Conservation (phyloP, 1,140 invertebrate genomes). For the Cotesia vestalis region DNA sequence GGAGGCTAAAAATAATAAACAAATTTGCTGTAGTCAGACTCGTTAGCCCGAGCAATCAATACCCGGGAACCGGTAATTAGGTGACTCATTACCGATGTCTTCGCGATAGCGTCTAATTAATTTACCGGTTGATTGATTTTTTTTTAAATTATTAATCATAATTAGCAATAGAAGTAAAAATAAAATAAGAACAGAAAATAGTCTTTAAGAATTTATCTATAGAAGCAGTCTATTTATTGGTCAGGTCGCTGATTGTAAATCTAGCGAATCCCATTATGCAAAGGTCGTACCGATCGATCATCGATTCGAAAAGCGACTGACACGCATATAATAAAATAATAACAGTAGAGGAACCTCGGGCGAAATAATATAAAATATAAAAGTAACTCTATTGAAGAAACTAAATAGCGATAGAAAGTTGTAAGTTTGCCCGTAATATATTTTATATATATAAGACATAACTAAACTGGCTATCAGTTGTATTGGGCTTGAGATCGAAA, state of each 20-base stretch:
- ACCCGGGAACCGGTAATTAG: constrained; percentile 6
- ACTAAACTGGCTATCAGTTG: constrained; percentile 32
- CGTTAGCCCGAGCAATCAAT: constrained; percentile 29
- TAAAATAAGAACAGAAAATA: no score
- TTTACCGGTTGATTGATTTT: neutral
- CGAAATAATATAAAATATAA: neutral
- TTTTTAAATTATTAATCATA: no score
- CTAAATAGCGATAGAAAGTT: constrained; percentile 52
- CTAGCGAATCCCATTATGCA: constrained; percentile 42
- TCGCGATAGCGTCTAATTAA: neutral
- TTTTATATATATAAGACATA: no score
- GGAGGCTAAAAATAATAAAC: constrained; percentile 30
- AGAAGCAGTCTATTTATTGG: no score
- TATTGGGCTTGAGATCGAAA: constrained; percentile 41
- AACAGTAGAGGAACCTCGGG: constrained; percentile 38
- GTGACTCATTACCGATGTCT: constrained; percentile 8
- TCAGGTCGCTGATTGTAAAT: neutral
- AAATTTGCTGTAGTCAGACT: constrained; percentile 24
- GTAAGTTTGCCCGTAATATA: neutral
- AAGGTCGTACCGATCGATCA: constrained; percentile 47
- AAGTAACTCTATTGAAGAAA: constrained; percentile 1
- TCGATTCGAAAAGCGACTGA: constrained; percentile 48
- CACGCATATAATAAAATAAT: constrained; percentile 52
- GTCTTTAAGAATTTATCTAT: no score
- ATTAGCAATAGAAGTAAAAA: no score